Conservation (phyloP, 2,113 vertebrate species). For the Strix aluco region DNA sequence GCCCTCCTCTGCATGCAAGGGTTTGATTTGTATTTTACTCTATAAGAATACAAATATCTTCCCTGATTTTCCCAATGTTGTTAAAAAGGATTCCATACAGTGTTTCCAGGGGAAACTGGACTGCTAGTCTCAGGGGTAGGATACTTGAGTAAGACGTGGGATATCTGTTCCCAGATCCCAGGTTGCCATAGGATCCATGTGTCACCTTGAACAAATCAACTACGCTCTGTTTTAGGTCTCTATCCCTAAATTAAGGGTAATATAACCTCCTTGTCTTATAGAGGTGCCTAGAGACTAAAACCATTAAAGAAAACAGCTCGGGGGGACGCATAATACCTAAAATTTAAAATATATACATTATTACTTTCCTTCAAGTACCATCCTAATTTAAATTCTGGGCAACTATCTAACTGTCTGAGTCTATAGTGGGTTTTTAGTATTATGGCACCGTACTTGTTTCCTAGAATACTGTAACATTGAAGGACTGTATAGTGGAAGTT, state of each 20-base stretch:
- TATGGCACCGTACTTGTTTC: conserved; percentile 6
- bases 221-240: background rate
- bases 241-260: background rate
- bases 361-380: background rate
- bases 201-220: background rate
- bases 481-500: background rate
- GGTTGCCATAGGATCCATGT: fast-evolving
- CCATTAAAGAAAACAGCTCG: background rate
- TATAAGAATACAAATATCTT: too few species aligned
- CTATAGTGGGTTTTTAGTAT: conserved; percentile 5
- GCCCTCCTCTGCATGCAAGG: background rate
- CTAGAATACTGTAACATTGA: background rate
- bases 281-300: background rate
- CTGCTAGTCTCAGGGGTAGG: background rate
- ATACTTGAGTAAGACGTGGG: background rate
- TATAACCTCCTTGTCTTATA: background rate
- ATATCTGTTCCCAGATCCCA: background rate
- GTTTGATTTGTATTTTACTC: background rate
- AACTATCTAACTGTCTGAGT: background rate
- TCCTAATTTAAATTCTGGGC: background rate
- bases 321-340: background rate
- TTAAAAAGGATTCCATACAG: background rate
- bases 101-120: background rate
- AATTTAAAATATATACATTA: background rate
- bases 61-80: background rate